These are phyloP conservation scores for Porites evermanni DNA, from an alignment of 92 coral and sea anemone species.

Conservation along the genomic window DNA sequence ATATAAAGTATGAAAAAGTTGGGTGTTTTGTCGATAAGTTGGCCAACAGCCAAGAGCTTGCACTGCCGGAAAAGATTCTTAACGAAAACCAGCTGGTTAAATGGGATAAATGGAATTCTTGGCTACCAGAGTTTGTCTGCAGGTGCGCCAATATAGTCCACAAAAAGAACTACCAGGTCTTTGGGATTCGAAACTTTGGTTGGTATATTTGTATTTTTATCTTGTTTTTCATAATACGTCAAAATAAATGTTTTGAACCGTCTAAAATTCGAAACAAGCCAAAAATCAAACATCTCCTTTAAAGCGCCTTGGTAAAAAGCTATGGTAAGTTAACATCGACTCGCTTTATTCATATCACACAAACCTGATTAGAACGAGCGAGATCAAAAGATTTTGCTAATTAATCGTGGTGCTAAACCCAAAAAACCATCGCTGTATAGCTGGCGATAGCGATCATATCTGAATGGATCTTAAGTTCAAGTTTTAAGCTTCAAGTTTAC, in stretches of 20 bases:
- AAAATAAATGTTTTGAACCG: background rate
- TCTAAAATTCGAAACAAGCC: background rate
- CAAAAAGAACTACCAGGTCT: conserved; percentile 31
- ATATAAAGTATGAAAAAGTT: conserved; percentile 49
- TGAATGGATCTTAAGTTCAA: too few species aligned
- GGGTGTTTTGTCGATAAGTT: conserved; percentile 68
- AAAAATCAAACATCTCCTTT: background rate
- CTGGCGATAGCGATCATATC: too few species aligned
- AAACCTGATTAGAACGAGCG: too few species aligned
- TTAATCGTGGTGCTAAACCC: too few species aligned
- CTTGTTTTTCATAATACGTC: too few species aligned
- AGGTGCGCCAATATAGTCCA: conserved; percentile 45
- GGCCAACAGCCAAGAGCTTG: background rate
- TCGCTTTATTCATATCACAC: too few species aligned
- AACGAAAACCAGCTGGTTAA: background rate
- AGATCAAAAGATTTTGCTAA: too few species aligned
- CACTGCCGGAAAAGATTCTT: conserved; percentile 20
- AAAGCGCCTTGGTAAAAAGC: too few species aligned
- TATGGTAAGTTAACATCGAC: too few species aligned
- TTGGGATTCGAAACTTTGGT: conserved; percentile 56
- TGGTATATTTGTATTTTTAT: background rate
- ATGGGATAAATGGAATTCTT: conserved; percentile 36
- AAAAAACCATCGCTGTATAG: too few species aligned
- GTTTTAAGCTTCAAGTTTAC: too few species aligned
- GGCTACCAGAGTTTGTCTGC: conserved; percentile 65